A percentile compares a stretch with the other conserved stretches of the same genome.
These are phyloP conservation scores for Trissolcus basalis DNA, from an alignment of 1,140 invertebrate genomes.

Conservation along the genomic window DNA sequence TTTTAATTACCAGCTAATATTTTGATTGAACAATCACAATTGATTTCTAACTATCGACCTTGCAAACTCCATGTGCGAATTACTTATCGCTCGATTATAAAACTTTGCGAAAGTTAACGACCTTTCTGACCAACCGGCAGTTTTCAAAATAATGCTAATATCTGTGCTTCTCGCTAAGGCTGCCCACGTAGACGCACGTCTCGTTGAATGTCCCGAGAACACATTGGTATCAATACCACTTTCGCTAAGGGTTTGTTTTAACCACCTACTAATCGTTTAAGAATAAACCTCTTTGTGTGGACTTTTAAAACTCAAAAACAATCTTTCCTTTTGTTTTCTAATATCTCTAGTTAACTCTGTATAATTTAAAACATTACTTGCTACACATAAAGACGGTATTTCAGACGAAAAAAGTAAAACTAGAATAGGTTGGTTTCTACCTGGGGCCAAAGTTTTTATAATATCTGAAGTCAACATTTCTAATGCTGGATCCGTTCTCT, in stretches of 20 bases:
- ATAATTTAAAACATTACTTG: conserved; percentile 12
- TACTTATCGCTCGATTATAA: no score
- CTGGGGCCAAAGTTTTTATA: conserved; percentile 10
- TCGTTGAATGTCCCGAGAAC: no score
- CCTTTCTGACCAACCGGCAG: no score
- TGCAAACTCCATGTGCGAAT: no score
- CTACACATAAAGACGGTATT: conserved; percentile 22
- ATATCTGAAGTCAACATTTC: conserved; percentile 23
- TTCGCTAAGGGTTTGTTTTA: conserved; percentile 1
- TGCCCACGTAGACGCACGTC: no score
- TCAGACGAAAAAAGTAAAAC: conserved; percentile 8
- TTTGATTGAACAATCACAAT: no score
- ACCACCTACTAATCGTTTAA: conserved; percentile 59
- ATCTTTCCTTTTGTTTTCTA: conserved; percentile 5
- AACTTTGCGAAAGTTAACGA: no score
- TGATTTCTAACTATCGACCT: no score
- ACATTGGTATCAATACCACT: conserved; percentile 13
- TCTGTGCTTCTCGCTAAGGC: no score
- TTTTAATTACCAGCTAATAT: no score
- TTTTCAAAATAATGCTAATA: no score
- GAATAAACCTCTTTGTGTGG: conserved; percentile 53
- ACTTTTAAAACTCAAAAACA: conserved; percentile 32
- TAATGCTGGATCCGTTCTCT: neutral
- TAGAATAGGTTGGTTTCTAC: conserved; percentile 20
- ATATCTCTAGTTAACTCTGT: conserved; percentile 12